Evolutionary conservation across 30 jellyfish, hydroid and myxozoan genomes (phyloP).

Genomic region (Aurelia aurita): DNA sequence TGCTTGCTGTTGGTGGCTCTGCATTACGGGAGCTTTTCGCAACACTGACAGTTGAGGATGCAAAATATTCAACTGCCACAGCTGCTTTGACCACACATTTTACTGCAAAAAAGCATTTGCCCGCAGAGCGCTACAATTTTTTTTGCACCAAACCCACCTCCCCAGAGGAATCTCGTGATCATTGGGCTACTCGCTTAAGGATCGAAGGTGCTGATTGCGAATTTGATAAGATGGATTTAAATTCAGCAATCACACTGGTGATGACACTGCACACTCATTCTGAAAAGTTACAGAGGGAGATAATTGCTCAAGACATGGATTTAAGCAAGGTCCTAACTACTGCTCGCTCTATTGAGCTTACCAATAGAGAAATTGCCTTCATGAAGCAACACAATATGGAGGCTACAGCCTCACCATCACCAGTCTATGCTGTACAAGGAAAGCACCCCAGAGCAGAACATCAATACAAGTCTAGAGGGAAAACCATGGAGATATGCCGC

Average conservation of each 20-base stretch:
- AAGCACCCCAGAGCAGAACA: no score
- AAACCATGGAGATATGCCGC: conserved; percentile 24
- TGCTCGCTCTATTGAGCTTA: no score
- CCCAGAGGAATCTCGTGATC: conserved; percentile 32
- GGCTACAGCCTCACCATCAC: conserved; percentile 23
- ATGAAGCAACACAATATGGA: conserved; percentile 26
- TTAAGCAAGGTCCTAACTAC: no score
- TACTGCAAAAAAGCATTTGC: conserved; percentile 9
- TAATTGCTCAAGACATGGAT: no score
- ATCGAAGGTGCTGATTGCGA: conserved; percentile 11
- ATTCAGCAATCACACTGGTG: conserved; percentile 35
- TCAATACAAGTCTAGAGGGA: conserved; percentile 19
- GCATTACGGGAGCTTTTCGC: no score
- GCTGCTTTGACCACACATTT: conserved; percentile 2
- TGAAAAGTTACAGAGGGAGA: no score
- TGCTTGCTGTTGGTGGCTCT: neutral
- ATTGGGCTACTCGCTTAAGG: conserved; percentile 7
- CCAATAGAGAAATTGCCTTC: conserved; percentile 17
- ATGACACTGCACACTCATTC: conserved; percentile 52
- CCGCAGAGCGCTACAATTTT: conserved; percentile 21
- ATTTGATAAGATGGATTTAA: conserved; percentile 14
- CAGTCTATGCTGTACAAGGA: conserved; percentile 7
- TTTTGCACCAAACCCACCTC: conserved; percentile 11
- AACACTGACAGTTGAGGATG: no score
- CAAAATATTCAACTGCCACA: no score